These are phyloP conservation scores for Alentia gelatinosa DNA, from an alignment of 2,888 invertebrate genomes.

Conservation along the genomic window DNA sequence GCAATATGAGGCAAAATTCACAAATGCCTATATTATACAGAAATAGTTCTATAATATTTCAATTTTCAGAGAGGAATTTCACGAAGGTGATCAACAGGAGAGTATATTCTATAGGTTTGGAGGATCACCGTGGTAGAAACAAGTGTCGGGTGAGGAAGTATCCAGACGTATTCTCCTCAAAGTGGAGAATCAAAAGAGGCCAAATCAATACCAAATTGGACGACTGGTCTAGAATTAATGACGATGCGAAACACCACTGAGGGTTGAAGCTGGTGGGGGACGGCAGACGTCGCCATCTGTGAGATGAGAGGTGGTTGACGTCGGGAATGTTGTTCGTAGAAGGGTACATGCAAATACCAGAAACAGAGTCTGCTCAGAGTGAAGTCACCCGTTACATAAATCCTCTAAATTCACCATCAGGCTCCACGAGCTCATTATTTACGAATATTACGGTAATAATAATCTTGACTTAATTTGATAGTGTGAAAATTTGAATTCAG, in stretches of 20 bases:
- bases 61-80: too few species aligned
- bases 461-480: too few species aligned
- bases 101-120: not conserved
- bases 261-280: not conserved
- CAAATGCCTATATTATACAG: too few species aligned
- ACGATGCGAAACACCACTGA: not conserved
- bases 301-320: not conserved
- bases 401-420: too few species aligned
- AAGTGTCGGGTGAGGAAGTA: not conserved
- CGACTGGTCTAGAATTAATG: not conserved
- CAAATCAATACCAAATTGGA: not conserved
- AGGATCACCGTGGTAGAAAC: not conserved
- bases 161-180: too few species aligned
- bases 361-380: not conserved
- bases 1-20: too few species aligned
- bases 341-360: not conserved
- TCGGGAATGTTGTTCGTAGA: not conserved
- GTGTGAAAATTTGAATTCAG: too few species aligned
- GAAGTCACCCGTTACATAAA: too few species aligned
- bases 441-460: too few species aligned
- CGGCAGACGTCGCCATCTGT: not conserved
- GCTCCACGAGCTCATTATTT: too few species aligned
- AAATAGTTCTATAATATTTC: too few species aligned
- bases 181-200: not conserved
- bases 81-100: not conserved